phyloP scores from a whole-genome alignment of 2,113 vertebrate genomes.

The Silurus glanis region DNA sequence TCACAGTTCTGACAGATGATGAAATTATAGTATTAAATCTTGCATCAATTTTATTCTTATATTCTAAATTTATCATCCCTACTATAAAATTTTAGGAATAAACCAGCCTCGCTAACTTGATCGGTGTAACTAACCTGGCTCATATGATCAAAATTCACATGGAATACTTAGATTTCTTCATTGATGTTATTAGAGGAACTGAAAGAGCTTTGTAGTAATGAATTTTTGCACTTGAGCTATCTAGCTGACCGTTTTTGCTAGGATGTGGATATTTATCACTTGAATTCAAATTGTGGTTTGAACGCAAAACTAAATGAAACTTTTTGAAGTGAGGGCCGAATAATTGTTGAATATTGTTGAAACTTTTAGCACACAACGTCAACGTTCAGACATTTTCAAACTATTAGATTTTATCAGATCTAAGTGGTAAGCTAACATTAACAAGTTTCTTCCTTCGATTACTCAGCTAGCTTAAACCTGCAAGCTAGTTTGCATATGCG shows the following conservation, averaged over 20 bases:
- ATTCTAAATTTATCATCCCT: not conserved
- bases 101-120: not conserved
- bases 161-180: not conserved
- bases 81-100: not conserved
- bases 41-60: not conserved
- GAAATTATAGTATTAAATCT: not conserved
- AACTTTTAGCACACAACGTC: not conserved
- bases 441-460: not conserved
- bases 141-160: not conserved
- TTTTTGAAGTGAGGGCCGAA: too few relatives aligned
- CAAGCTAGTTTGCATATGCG: not conserved
- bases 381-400: not conserved
- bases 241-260: not conserved
- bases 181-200: not conserved
- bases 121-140: not conserved
- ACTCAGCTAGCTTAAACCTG: not conserved
- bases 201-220: too few relatives aligned
- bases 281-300: too few relatives aligned
- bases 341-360: not conserved
- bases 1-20: not conserved
- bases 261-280: not conserved
- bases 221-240: too few relatives aligned
- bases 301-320: too few relatives aligned
- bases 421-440: not conserved
- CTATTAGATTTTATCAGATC: not conserved